These are phyloP conservation scores for Microctenopoma stevenorrisi DNA, from an alignment of 2,797 vertebrate species.

Conservation along the genomic window DNA sequence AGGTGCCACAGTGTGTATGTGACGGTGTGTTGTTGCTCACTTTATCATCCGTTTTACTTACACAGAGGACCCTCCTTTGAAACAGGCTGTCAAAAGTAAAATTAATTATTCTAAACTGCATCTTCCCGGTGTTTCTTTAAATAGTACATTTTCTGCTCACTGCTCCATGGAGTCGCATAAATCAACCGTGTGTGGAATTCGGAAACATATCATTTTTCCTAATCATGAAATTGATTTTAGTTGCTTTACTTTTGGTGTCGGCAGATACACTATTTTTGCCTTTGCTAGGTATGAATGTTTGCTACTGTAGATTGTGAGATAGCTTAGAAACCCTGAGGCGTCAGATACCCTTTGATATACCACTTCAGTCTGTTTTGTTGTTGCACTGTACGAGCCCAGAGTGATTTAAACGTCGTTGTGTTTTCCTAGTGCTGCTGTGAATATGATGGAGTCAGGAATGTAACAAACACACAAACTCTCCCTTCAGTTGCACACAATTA, in stretches of 20 bases:
- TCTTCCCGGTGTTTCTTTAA: constrained; percentile 47
- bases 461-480: constrained; percentile 27
- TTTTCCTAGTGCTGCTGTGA: constrained; percentile 1
- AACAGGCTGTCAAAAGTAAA: constrained; percentile 38
- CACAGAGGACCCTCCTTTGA: constrained; percentile 51
- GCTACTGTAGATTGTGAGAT: constrained; percentile 6
- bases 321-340: neutral
- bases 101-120: constrained; percentile 49
- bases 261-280: constrained; percentile 10
- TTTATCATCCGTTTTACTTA: constrained; percentile 38
- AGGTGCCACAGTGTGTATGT: constrained; percentile 24
- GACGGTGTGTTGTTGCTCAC: constrained; percentile 10
- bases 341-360: neutral
- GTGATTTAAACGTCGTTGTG: neutral
- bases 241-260: constrained; percentile 22
- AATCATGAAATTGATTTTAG: constrained; percentile 44
- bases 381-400: neutral
- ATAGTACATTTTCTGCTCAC: constrained; percentile 34
- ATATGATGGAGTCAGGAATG: constrained; percentile 28
- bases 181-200: constrained; percentile 19
- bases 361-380: neutral
- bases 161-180: constrained; percentile 34
- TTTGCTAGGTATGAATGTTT: neutral
- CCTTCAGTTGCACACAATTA: constrained; percentile 29
- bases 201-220: constrained; percentile 1